Base-by-base conservation (phyloP, 2,113 vertebrate species). In the Thalassoma bifasciatum region DNA sequence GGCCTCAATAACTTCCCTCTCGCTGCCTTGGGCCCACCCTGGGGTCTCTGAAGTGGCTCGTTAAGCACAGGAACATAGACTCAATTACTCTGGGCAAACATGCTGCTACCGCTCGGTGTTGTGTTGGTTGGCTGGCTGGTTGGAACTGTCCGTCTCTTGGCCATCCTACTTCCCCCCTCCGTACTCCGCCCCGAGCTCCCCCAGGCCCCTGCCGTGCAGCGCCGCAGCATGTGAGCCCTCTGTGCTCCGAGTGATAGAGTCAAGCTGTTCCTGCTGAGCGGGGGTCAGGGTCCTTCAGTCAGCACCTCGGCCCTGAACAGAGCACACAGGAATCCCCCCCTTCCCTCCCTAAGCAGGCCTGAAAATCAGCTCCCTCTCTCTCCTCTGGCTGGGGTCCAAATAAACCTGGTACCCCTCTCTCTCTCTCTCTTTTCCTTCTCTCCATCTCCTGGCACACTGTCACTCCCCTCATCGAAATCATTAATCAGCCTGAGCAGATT, bases 281-380 rank as follows among this genome's bases (percentile, higher is more conserved):
- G 88, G 90, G 92, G 93, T 94, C 92, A 93, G 93, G 93, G 91
- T 93, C 87, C 85, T 90, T 94, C 93, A 92, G 86, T 94, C 94
- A 94, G 90, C 92, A 92, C 93, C 92, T 93, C 90, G 44, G 91
- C 91, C 90, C 91, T 90, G 90, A 93, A 92, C 91, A 89, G 87
- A 91, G 93, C 92, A 92, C 92, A 94, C 92, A 92, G 89, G 91
- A 92, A 91, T 88, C 90, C 82, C 84, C 82, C 84, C 66, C 78
- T 50, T 75, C 75, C 75, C 82, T 88, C 82, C 74, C 83, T 37
- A 69, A 66, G 69, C 30, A 26, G 46, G 77, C 51, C 83, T 81
- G 74, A 82, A 79, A 78, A 78, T 79, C 83, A 2, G 52, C 85
- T 26, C 81, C 81, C 81, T 83, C 72, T 23, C 81, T 57, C 72